Base-by-base conservation (phyloP, 2,888 invertebrate genomes). In the Stomorhina lunata region DNA sequence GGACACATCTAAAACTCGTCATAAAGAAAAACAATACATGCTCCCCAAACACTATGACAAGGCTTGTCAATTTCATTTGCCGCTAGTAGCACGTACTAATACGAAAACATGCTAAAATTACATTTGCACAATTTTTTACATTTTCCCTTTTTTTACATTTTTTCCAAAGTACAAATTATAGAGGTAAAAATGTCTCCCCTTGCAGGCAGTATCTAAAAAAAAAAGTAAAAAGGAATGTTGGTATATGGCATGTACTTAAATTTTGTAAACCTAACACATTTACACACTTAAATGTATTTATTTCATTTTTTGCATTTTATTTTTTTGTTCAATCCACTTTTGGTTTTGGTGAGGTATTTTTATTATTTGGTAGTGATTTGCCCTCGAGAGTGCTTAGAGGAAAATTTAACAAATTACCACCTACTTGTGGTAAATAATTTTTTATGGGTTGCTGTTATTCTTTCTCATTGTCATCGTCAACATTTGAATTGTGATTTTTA, bases 11-110 rank as follows among this genome's bases (percentile, higher is more conserved):
- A 43, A 79, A 79, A 65, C 12, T 17, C 3, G 1, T 20, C 17
- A 32, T 9, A 57, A 61, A 81, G 84, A 85, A 75, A 86, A 86
- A 86, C 84, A 85, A 85, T 85, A 84, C 88, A 86, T 86, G 84
- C 79, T 84, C 84, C 81, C 85, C 85, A 84, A 86, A 87, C 84
- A 87, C 87, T 87, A 87, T 88, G 86, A 84, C 87, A 87, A 86
- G 86, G 87, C 87, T 86, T 89, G 89, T 88, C 89, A 87, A 84
- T 88, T 87, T 86, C 85, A 86, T 86, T 85, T 87, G 85, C 81
- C 57, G 73, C 40, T 65, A 57, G 61, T 48, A 55, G 68, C 75
- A 71, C 66, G 81, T 81, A 73, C 55, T 68, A 72, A 59, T 27
- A 57, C 29, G 32, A 37, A 65, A 53, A 68, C 69, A 59, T 79